These are phyloP conservation scores for Neoscelio sp. DNA, from an alignment of 2,888 invertebrate species.

Conservation along the genomic window DNA sequence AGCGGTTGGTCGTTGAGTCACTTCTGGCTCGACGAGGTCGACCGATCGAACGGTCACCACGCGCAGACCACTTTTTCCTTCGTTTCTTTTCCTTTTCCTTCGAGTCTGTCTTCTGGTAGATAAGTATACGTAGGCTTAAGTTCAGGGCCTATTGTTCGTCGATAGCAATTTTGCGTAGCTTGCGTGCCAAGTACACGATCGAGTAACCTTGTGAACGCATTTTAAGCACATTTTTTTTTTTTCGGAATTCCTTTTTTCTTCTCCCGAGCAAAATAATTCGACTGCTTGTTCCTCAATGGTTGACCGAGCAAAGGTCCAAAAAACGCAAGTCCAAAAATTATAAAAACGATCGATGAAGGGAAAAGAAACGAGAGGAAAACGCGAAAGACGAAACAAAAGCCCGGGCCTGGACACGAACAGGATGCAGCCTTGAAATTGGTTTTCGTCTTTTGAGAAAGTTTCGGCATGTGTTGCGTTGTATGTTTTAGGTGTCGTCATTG, in stretches of 20 bases:
- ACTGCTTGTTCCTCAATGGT: conserved; percentile 50
- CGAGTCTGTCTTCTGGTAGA: conserved; percentile 48
- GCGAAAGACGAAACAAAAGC: conserved; percentile 20
- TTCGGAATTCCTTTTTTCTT: conserved; percentile 17
- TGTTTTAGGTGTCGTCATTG: conserved; percentile 1
- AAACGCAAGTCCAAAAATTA: conserved; percentile 49
- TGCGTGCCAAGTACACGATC: conserved; percentile 52
- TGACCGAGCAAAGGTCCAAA: conserved; percentile 53
- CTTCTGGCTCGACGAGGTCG: too few species aligned
- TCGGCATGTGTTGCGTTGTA: neutral
- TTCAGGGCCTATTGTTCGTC: conserved; percentile 61
- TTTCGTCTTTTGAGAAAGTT: conserved; percentile 24
- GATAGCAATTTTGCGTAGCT: conserved; percentile 52
- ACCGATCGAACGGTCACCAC: too few species aligned
- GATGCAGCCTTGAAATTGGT: conserved; percentile 57
- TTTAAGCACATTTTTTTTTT: conserved; percentile 51
- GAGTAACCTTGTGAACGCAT: conserved; percentile 51
- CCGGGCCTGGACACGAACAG: conserved; percentile 57
- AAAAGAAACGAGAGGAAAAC: conserved; percentile 41
- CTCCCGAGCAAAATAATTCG: conserved; percentile 17
- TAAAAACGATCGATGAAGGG: conserved; percentile 10
- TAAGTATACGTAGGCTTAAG: conserved; percentile 59
- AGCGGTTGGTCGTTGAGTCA: too few species aligned
- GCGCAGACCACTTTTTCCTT: too few species aligned
- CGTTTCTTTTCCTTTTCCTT: conserved; percentile 19